phyloP scores from a whole-genome alignment of 2,888 invertebrate species.

The Julus scandinavius region DNA sequence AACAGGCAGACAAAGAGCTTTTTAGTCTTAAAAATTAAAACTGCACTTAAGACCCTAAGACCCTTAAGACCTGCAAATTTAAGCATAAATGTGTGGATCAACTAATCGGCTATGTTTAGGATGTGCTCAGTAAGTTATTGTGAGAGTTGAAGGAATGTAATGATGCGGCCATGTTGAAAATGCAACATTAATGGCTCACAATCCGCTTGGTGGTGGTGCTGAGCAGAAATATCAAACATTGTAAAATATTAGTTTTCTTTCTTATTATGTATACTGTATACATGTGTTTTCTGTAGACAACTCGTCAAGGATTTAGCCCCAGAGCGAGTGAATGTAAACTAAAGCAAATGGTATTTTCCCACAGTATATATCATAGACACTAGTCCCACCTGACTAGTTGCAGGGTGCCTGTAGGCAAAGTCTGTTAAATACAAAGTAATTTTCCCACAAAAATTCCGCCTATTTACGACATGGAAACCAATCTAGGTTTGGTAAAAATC shows the following conservation, averaged over 20 bases:
- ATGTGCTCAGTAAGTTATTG: too few relatives aligned
- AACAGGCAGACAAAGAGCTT: background rate
- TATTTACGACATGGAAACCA: background rate
- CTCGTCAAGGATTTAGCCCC: background rate
- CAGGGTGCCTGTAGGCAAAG: background rate
- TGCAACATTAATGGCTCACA: too few relatives aligned
- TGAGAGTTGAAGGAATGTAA: too few relatives aligned
- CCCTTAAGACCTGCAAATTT: background rate
- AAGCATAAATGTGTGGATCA: too few relatives aligned
- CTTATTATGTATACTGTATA: background rate
- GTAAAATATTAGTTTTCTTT: too few relatives aligned
- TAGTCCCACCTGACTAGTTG: background rate
- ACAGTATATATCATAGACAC: background rate
- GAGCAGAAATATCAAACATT: too few relatives aligned
- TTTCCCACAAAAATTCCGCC: background rate
- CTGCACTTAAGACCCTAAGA: background rate
- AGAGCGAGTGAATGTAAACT: too few relatives aligned
- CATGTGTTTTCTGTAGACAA: background rate
- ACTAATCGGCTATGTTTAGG: too few relatives aligned
- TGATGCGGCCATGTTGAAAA: too few relatives aligned
- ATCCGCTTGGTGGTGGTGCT: too few relatives aligned
- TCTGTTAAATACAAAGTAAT: background rate
- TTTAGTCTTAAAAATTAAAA: background rate
- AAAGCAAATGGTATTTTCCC: background rate
- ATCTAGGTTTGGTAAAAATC: background rate